These are phyloP conservation scores for Heliangelus exortis DNA, from an alignment of 2,797 vertebrate species.

Conservation along the genomic window DNA sequence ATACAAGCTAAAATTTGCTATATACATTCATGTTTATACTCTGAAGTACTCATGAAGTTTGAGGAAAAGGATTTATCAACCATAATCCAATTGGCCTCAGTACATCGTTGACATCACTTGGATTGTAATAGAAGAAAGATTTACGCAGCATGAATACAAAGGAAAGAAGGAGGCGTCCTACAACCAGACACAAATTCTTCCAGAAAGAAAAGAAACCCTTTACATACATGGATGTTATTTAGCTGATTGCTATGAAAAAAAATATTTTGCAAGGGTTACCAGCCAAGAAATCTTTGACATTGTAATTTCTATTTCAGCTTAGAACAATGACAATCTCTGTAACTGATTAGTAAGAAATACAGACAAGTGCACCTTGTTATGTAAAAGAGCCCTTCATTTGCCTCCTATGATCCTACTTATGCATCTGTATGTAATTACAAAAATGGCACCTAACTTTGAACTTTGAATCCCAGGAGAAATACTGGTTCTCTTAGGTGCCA, in stretches of 20 bases:
- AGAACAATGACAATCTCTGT: background rate
- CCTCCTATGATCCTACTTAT: background rate
- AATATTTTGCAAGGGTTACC: background rate
- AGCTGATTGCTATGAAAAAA: background rate
- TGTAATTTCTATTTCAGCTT: background rate
- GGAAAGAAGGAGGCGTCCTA: background rate
- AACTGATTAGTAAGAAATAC: conserved; percentile 12
- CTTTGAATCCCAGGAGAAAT: background rate
- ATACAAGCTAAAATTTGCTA: background rate
- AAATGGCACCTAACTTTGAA: conserved; percentile 52
- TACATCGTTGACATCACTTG: background rate
- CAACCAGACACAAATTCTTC: background rate
- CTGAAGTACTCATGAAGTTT: background rate
- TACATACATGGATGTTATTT: background rate
- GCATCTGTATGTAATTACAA: conserved; percentile 57
- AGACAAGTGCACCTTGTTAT: conserved; percentile 10
- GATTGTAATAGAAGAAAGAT: background rate
- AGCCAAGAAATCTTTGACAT: background rate
- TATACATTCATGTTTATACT: background rate
- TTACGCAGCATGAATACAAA: background rate
- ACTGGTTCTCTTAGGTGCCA: conserved; percentile 29
- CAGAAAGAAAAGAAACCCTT: background rate
- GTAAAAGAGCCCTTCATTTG: background rate
- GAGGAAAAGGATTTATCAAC: background rate
- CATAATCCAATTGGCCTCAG: background rate